Evolutionary conservation across 2,113 vertebrate genomes (phyloP), one percentile per base, ranked within the genome.

Genomic region (Erythrocercus mccallii): DNA sequence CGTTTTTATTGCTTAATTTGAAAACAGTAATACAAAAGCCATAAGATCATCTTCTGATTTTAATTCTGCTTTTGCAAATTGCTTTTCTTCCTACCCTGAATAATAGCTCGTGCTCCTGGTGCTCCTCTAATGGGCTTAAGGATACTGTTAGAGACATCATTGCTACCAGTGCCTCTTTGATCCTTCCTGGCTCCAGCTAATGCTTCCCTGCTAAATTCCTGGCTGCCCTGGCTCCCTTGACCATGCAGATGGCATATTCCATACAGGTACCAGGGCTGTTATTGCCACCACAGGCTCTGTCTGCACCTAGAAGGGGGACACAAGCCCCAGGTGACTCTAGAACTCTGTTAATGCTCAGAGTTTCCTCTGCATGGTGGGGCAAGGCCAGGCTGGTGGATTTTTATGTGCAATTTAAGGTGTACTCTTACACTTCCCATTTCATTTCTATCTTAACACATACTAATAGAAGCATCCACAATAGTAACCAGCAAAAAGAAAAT

Each of bases 1-100:
- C 44, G 66, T 77, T 97, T 97, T 97, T 77, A 92, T 87, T 94
- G 96, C 82, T 96, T 81, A 93, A 74, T 97, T 95, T 94, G 81
- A 83, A 97, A 95, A 92, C 85, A 71, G 74, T 81, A 95, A 91
- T 85, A 79, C 71, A 93, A 92, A 84, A 95, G 54, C 54, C 14
- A 0, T 89, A 83, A 40, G 66, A 94, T 92, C 80, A 76, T 60
- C 27, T 62, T 79, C 74, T 87, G 78, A 84, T 96, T 96, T 96
- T 88, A 94, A 86, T 91, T 79, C 65, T 88, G 65, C 5, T 86
- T 91, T 88, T 71, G 68, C 60, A 89, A 90, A 88, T 92, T 65
- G 50, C 76, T 44, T 93, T 81, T 78, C 58, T 74, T 56, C 60
- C n/a, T 25, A 31, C 57, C 18, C 56, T 86, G 81, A 68, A 27